Conservation (phyloP, 2,797 vertebrate species). For the Syndactyla subalaris region DNA sequence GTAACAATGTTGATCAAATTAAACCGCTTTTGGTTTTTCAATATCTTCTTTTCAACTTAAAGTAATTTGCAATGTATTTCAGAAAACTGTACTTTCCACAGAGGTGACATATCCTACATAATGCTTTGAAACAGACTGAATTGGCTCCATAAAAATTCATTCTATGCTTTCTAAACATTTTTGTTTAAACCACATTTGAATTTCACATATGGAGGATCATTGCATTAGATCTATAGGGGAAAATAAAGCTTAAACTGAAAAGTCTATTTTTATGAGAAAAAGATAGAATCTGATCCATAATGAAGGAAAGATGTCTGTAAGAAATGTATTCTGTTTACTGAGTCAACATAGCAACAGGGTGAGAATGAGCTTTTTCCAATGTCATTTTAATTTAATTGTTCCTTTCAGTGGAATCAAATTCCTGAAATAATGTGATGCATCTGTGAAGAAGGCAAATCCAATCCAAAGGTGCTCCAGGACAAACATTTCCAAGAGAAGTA, state of each 20-base stretch:
- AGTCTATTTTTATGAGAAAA: background rate
- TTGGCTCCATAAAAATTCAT: constrained; percentile 31
- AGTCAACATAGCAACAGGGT: background rate
- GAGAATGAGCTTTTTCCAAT: constrained; percentile 45
- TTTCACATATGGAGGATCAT: constrained; percentile 49
- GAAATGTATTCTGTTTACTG: background rate
- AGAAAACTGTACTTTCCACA: background rate
- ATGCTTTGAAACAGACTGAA: constrained; percentile 41
- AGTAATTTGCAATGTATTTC: background rate
- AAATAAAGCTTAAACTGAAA: constrained; percentile 48
- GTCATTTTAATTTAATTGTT: constrained; percentile 58
- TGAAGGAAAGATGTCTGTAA: constrained; percentile 20
- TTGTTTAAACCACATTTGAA: constrained; percentile 57
- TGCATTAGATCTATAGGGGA: constrained; percentile 16
- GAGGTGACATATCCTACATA: background rate
- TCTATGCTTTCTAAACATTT: constrained; percentile 20
- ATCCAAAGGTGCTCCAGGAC: constrained; percentile 23
- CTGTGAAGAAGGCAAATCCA: constrained; percentile 48
- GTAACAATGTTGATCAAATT: background rate
- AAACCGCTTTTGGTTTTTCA: background rate
- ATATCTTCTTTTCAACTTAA: background rate
- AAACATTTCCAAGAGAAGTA: background rate
- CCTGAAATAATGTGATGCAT: constrained; percentile 33
- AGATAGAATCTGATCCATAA: background rate
- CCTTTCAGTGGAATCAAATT: constrained; percentile 46